These are phyloP conservation scores for Netelia fuscicornis DNA, from an alignment of 2,888 invertebrate species.

Conservation along the genomic window DNA sequence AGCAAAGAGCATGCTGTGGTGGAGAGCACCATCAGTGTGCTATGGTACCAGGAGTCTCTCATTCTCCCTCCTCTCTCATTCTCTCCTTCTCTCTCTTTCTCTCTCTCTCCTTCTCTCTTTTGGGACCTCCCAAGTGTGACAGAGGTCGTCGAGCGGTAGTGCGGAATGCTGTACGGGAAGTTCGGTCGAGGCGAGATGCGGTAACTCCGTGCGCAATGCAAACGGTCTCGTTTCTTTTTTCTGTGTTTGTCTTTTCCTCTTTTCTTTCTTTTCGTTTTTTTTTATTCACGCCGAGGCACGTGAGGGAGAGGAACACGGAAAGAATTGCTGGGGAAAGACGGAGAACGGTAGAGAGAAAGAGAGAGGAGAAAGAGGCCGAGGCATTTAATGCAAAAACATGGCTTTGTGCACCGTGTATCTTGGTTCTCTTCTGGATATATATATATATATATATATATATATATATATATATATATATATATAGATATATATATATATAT, in stretches of 20 bases:
- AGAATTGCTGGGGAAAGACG: conserved; percentile 22
- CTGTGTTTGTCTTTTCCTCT: conserved; percentile 29
- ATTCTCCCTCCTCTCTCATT: neutral
- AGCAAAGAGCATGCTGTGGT: conserved; percentile 55
- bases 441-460: neutral
- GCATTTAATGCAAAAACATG: conserved; percentile 60
- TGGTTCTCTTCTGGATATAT: conserved; percentile 6
- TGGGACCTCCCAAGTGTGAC: conserved; percentile 70
- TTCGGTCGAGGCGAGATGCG: conserved; percentile 66
- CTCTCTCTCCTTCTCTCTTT: conserved; percentile 36
- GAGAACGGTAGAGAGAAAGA: neutral
- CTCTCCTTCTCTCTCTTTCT: conserved; percentile 6
- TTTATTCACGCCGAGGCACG: conserved; percentile 55
- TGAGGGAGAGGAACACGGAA: conserved; percentile 16
- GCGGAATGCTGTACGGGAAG: conserved; percentile 73
- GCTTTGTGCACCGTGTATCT: conserved; percentile 38
- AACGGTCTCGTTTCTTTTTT: conserved; percentile 56
- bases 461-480: conserved; percentile 4
- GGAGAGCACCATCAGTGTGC: conserved; percentile 52
- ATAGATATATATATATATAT: neutral
- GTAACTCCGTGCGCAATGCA: conserved; percentile 68
- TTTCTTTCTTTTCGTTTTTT: conserved; percentile 47
- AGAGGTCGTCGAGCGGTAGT: conserved; percentile 73
- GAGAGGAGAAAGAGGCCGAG: conserved; percentile 42
- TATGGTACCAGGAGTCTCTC: conserved; percentile 20